These are phyloP conservation scores for Dyspetes luteomarginatus DNA, from an alignment of 2,888 invertebrate species.

Conservation along the genomic window DNA sequence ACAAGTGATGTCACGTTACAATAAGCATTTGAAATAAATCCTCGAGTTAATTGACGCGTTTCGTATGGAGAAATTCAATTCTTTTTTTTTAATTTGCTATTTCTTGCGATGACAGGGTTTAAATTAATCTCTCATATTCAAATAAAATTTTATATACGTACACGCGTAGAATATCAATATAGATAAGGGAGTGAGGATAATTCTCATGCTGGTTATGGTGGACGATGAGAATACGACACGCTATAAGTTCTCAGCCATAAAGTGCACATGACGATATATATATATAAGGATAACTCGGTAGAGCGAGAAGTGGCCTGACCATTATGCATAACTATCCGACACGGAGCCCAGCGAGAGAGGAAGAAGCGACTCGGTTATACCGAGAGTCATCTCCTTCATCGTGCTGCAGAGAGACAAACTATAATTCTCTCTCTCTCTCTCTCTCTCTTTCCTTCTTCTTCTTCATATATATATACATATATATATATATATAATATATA, in stretches of 20 bases:
- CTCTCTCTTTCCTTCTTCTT: neutral
- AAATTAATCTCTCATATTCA: neutral
- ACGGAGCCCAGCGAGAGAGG: conserved; percentile 7
- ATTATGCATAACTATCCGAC: conserved; percentile 61
- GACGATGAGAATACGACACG: conserved; percentile 10
- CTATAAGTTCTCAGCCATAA: conserved; percentile 61
- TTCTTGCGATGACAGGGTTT: neutral
- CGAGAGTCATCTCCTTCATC: conserved; percentile 6
- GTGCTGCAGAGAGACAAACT: neutral
- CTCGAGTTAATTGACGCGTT: no score
- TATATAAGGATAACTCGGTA: conserved; percentile 63
- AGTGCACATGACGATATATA: conserved; percentile 64
- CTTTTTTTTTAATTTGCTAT: no score
- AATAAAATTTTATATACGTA: neutral
- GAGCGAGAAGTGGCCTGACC: conserved; percentile 53
- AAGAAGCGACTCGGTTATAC: conserved; percentile 9
- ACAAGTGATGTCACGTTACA: no score
- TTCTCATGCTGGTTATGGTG: neutral
- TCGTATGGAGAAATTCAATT: no score
- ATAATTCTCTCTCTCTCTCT: neutral
- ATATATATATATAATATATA: neutral
- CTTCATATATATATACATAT: neutral
- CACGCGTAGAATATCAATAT: neutral
- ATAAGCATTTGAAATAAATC: no score
- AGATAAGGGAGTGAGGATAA: neutral